Conservation (phyloP, 2,113 vertebrate genomes). For the Nothoprocta pentlandii region DNA sequence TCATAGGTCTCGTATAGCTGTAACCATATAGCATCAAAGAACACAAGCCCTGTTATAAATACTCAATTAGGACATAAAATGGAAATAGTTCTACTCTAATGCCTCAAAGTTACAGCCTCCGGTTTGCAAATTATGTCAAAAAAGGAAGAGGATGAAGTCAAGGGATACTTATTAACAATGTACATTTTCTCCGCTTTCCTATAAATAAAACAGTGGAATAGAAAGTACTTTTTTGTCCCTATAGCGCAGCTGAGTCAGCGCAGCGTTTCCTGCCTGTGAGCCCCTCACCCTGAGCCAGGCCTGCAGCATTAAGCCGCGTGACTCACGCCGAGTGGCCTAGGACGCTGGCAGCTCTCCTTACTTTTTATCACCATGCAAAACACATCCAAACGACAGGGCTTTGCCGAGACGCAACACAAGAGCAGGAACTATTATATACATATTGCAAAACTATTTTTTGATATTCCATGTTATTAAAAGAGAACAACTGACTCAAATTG, state of each 20-base stretch:
- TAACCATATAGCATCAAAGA: neutral
- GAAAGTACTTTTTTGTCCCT: accelerated
- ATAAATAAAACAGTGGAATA: accelerated
- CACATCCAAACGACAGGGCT: neutral
- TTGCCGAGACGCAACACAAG: neutral
- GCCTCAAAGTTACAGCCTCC: neutral
- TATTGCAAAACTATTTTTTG: neutral
- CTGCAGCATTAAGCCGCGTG: neutral
- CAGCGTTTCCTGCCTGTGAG: neutral
- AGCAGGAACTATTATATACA: neutral
- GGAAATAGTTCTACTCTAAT: neutral
- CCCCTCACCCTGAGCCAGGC: neutral
- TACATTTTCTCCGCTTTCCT: neutral
- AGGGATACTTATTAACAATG: neutral
- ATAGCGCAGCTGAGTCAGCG: neutral
- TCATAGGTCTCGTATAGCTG: neutral
- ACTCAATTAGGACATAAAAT: neutral
- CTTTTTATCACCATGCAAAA: neutral
- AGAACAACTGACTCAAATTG: neutral
- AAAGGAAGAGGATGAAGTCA: neutral
- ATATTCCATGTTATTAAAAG: neutral
- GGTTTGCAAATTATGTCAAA: accelerated
- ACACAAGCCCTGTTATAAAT: neutral
- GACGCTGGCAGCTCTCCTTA: neutral
- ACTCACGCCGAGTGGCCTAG: accelerated